Base-by-base conservation (phyloP, 2,888 invertebrate genomes). In the Erynnis tages region DNA sequence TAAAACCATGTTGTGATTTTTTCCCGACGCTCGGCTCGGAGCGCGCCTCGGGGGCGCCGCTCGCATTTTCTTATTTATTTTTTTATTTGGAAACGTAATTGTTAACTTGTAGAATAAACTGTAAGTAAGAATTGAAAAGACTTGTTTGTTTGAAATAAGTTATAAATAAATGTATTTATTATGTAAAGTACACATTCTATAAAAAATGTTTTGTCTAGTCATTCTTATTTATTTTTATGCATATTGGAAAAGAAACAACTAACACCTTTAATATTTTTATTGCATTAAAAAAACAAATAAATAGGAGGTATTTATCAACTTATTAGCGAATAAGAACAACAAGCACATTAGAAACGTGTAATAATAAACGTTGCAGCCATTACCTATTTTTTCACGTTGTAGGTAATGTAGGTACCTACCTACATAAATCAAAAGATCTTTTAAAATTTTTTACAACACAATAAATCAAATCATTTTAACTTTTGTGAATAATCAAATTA, bases 61-160 rank as follows among this genome's bases (percentile, higher is more conserved):
- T 71, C 66, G 82, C 82, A 80, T 80, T 84, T 81, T 79, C 53
- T 61, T 62, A 61, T 61, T 66, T 68, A 60, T 80, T 79, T 82
- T 79, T 74, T 76, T 80, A 77, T 77, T 76, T 77, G 74, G 78
- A 76, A 75, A 75, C 78, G 82, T 79, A 83, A 83, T 83, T 86
- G 85, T 85, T 83, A 84, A 78, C 84, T 84, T 84, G 70, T 87
- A 87, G 84, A 88, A 88, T 88, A 88, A 88, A 88, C 67, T 79
- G 66, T 83, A 82, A 83, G 80, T 81, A 84, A 83, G 66, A 73
- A 79, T 82, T 81, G 70, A 70, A 71, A 67, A 57, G 61, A 67
- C 75, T 79, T 81, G 79, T 82, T 83, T 83, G 74, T 78, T 79
- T 81, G 66, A 27, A 45, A 40, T 25, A 17, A 23, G 30, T 37